phyloP scores from a whole-genome alignment of 2,113 vertebrate genomes.

The Larimichthys crocea region DNA sequence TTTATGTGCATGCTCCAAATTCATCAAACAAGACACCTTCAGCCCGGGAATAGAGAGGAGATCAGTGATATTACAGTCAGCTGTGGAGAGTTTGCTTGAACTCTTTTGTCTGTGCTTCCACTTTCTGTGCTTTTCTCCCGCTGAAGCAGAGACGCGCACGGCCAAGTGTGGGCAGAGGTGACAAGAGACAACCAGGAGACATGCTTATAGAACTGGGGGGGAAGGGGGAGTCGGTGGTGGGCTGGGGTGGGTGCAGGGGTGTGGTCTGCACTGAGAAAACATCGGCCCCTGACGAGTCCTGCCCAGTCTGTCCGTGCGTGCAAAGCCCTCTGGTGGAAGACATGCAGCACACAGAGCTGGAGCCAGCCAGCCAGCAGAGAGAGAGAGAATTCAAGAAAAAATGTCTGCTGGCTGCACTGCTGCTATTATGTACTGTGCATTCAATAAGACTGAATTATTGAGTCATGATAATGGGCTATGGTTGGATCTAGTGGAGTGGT shows the following conservation, averaged over 20 bases:
- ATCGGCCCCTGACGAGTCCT: conserved; percentile 77
- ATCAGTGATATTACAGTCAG: not conserved
- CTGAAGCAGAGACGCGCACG: not conserved
- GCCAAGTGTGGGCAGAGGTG: conserved; percentile 17
- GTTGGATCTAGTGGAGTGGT: no score
- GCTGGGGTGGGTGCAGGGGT: conserved; percentile 24
- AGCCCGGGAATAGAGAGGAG: not conserved
- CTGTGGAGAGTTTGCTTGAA: not conserved
- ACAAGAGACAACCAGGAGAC: not conserved
- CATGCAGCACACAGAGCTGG: conserved; percentile 42
- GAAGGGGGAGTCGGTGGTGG: conserved; percentile 5
- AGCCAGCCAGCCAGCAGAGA: conserved; percentile 32
- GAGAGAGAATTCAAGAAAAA: conserved; percentile 32
- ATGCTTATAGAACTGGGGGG: no score
- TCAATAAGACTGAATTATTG: not conserved
- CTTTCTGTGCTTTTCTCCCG: not conserved
- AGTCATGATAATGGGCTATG: not conserved
- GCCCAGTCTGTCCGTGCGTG: conserved; percentile 68
- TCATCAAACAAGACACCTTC: not conserved
- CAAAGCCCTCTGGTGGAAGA: conserved; percentile 70
- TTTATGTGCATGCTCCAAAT: not conserved
- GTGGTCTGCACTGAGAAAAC: conserved; percentile 75
- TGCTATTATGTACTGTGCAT: not conserved
- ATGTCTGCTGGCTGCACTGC: conserved; percentile 19
- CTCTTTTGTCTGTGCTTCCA: not conserved